A percentile compares a stretch with the other conserved stretches of the same genome.
These are phyloP conservation scores for Caenorhabditis elegans DNA, from an alignment of 1,140 invertebrate species.

Conservation along the genomic window DNA sequence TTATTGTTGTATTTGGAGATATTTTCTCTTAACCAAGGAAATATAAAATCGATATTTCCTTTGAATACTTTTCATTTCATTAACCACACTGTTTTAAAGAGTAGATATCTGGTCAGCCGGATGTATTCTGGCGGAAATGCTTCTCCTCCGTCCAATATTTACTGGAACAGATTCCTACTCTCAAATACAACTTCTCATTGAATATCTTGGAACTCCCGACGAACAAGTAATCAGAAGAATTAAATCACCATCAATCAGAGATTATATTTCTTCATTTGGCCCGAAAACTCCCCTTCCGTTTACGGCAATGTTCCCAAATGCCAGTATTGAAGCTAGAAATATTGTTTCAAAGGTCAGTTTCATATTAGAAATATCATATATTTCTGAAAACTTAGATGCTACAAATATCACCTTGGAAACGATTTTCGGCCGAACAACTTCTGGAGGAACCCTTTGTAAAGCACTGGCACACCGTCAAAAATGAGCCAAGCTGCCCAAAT, in stretches of 20 bases:
- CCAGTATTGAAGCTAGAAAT: slow-evolving; percentile 35
- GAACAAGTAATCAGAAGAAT: slow-evolving; percentile 41
- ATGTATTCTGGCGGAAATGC: slow-evolving; percentile 94
- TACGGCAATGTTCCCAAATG: slow-evolving; percentile 38
- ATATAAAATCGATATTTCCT: too few species aligned
- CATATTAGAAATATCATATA: not conserved
- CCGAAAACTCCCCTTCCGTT: slow-evolving; percentile 14
- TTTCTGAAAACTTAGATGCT: slow-evolving; percentile 23
- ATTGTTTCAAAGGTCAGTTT: slow-evolving; percentile 29
- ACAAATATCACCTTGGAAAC: slow-evolving; percentile 47
- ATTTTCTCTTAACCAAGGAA: too few species aligned
- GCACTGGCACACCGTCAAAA: slow-evolving; percentile 50
- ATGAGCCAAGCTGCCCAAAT: slow-evolving; percentile 43
- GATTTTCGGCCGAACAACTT: slow-evolving; percentile 50
- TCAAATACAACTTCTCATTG: slow-evolving; percentile 52
- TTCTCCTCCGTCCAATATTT: slow-evolving; percentile 90
- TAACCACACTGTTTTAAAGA: too few species aligned
- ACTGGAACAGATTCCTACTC: slow-evolving; percentile 82
- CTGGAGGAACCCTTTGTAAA: slow-evolving; percentile 50
- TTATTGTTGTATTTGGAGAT: too few species aligned
- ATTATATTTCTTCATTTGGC: slow-evolving; percentile 44
- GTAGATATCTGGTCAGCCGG: slow-evolving; percentile 98
- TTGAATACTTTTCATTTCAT: too few species aligned
- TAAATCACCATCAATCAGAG: slow-evolving; percentile 27
- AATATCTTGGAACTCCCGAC: slow-evolving; percentile 47